Conservation (phyloP, 2,888 invertebrate genomes). For the Adineta ricciae region DNA sequence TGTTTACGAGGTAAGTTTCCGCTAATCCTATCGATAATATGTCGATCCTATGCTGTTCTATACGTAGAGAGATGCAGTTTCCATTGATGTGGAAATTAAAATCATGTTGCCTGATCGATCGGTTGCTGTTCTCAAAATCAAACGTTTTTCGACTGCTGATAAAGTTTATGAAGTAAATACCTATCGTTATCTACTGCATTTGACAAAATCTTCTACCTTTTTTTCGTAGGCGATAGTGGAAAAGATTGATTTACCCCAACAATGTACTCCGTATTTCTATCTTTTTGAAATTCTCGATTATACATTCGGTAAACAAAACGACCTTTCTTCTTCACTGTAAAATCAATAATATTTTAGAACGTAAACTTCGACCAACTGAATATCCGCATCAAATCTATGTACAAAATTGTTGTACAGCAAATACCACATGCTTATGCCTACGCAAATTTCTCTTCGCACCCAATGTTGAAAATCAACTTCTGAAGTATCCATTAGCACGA, state of each 20-base stretch:
- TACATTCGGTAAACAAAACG: slow-evolving; percentile 68
- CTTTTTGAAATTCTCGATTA: slow-evolving; percentile 93
- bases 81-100: slow-evolving; percentile 57
- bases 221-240: slow-evolving; percentile 63
- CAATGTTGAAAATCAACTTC: slow-evolving; percentile 41
- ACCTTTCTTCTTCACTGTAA: not conserved
- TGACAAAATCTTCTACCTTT: not conserved
- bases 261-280: slow-evolving; percentile 78
- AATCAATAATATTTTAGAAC: slow-evolving; percentile 58
- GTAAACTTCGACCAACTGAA: slow-evolving; percentile 82
- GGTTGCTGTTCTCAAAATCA: slow-evolving; percentile 74
- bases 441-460: slow-evolving; percentile 51
- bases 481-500: slow-evolving; percentile 63
- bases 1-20: not conserved
- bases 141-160: slow-evolving; percentile 76
- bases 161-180: slow-evolving; percentile 63
- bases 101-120: slow-evolving; percentile 79
- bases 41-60: too few relatives aligned
- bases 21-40: too few relatives aligned
- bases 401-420: slow-evolving; percentile 95
- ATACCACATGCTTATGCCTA: slow-evolving; percentile 79
- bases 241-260: slow-evolving; percentile 69
- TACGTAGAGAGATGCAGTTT: slow-evolving; percentile 40
- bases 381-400: slow-evolving; percentile 94
- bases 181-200: too few relatives aligned